Evolutionary conservation across 1,140 invertebrate species (phyloP).

Genomic region (Daktulosphaira vitifoliae): DNA sequence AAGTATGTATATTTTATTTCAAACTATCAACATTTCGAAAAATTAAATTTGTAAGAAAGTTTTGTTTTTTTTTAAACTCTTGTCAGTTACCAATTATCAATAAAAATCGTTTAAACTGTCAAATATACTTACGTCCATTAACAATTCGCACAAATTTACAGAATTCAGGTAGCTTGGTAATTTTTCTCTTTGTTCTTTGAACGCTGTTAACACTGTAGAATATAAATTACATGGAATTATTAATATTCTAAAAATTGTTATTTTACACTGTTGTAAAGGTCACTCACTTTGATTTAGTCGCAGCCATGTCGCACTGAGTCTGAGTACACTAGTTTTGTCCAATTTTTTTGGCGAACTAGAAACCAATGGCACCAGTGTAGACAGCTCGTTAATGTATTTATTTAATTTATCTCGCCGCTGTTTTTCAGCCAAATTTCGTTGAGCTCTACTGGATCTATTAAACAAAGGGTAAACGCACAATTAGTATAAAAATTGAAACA

Average conservation of each 20-base stretch:
- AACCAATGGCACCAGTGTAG: conserved; percentile 71
- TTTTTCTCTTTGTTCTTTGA: not conserved
- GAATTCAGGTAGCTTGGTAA: conserved; percentile 22
- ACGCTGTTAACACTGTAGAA: conserved; percentile 29
- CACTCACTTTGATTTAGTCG: conserved; percentile 54
- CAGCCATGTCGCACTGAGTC: conserved; percentile 70
- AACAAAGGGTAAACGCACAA: no score
- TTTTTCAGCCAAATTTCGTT: conserved; percentile 78
- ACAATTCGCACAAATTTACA: conserved; percentile 36
- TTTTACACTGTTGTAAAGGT: conserved; percentile 32
- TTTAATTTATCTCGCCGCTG: conserved; percentile 81
- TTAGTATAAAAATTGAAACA: no score
- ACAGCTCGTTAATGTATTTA: conserved; percentile 71
- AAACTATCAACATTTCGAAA: no score
- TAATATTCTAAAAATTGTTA: not conserved
- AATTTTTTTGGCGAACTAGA: conserved; percentile 66
- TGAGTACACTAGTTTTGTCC: conserved; percentile 81
- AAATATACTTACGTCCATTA: conserved; percentile 38
- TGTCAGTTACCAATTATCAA: no score
- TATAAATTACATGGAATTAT: not conserved
- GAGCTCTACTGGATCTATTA: conserved; percentile 62
- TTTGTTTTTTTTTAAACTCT: no score
- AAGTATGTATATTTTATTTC: no score
- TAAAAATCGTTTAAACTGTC: no score
- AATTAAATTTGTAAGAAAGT: no score